phyloP scores from a whole-genome alignment of 2,888 invertebrate species.

The Drosophila emarginata region DNA sequence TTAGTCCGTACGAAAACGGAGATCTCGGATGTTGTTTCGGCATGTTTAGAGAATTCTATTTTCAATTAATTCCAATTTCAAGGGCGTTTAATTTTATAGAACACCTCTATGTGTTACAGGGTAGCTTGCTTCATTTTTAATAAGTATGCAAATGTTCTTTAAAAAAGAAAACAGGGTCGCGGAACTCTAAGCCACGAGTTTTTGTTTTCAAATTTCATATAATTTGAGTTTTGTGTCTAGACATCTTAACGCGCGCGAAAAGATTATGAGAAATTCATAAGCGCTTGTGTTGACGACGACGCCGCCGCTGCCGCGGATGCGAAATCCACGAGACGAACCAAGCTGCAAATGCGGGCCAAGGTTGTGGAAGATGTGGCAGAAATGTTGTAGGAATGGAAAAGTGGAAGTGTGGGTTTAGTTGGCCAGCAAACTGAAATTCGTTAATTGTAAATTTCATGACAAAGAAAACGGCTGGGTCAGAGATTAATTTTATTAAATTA shows the following conservation, averaged over 20 bases:
- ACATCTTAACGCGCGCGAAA: slow-evolving; percentile 44
- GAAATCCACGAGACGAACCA: background rate
- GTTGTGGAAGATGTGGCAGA: background rate
- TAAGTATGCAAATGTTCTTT: slow-evolving; percentile 67
- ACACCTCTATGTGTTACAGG: too few species aligned
- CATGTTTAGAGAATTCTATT: too few species aligned
- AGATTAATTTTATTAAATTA: too few species aligned
- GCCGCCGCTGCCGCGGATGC: background rate
- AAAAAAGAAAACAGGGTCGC: slow-evolving; percentile 20
- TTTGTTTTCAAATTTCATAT: slow-evolving; percentile 33
- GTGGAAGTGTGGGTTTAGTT: background rate
- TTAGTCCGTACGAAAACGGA: too few species aligned
- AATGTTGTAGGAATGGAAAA: slow-evolving; percentile 15
- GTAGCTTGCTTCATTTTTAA: slow-evolving; percentile 50
- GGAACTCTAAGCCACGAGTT: slow-evolving; percentile 20
- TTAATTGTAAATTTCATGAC: background rate
- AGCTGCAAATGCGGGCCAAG: background rate
- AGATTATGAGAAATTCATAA: slow-evolving; percentile 57
- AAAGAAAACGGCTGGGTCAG: too few species aligned
- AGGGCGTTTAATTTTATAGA: too few species aligned
- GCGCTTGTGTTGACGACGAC: slow-evolving; percentile 16
- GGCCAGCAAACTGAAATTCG: background rate
- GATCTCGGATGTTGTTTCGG: too few species aligned
- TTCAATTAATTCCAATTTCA: too few species aligned
- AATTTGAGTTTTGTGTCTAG: slow-evolving; percentile 62